Base-by-base conservation (phyloP, 2,888 invertebrate species). In the Oxytorus armatus region DNA sequence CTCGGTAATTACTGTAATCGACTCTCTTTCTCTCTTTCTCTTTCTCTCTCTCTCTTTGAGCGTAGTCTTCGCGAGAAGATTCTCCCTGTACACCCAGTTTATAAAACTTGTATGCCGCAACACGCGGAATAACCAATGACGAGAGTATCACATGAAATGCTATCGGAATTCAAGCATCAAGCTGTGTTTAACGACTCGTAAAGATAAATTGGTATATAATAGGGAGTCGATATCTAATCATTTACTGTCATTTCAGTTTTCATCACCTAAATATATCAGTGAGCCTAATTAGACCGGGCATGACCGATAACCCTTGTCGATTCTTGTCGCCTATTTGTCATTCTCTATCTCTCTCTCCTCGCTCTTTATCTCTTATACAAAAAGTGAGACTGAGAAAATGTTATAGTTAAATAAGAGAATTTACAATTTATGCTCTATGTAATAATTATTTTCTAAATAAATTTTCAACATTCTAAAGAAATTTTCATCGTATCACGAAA, bases 1-100 rank as follows among this genome's bases (percentile, higher is more conserved):
- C 76, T 55, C 42, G 72, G 80, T 80, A 80, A 80, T 80, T 80
- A 80, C 80, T 73, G 76, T 80, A 80, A 80, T 80, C 80, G 76
- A 77, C 59, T 79, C 76, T 61, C 39, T 59, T 49, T 70, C 49
- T 70, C 70, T 36, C 7, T 59, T 59, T 33, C 18, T 44, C 29
- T 33, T 33, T 23, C 14, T 11, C 25, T 42, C 25, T 11, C 53
- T 14, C 39, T 18, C 18, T 16, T 25, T 14, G 8, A 3, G 11
- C 10, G 7, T 18, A 44, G 70, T 44, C 47, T 59, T 29, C 66
- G 51, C 51, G 66, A 53, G 66, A 66, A 66, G 66, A 51, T 66
- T 29, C 11, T 36, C 51, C 16, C 49, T 25, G 14, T 25, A 33
- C 55, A 25, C 51, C 51, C n/a, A 51, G 51, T 25, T 51, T 25